These are phyloP conservation scores for Naja naja DNA, from an alignment of 2,113 vertebrate genomes.

Conservation along the genomic window DNA sequence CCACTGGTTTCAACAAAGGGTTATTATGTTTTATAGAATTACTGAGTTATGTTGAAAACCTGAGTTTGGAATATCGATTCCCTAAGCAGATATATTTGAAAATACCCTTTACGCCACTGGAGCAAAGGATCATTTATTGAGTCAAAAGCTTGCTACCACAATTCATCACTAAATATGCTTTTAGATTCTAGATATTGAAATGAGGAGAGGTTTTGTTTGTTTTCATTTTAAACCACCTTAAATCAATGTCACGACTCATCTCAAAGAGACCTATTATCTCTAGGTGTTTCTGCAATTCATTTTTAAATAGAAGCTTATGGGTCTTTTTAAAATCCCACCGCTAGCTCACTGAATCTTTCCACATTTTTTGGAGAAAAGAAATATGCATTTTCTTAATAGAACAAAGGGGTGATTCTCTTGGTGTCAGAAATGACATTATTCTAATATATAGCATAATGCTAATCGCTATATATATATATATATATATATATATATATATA, in stretches of 20 bases:
- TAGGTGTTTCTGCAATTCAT: constrained; percentile 26
- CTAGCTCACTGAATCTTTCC: background rate
- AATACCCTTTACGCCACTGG: constrained; percentile 20
- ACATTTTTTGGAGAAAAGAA: background rate
- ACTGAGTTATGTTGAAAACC: constrained; percentile 32
- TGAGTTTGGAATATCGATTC: constrained; percentile 8
- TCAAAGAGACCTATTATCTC: constrained; percentile 21
- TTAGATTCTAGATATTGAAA: constrained; percentile 35
- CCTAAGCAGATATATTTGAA: constrained; percentile 7
- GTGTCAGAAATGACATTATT: background rate
- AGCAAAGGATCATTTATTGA: constrained; percentile 31
- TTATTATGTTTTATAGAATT: constrained; percentile 22
- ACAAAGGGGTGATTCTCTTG: background rate
- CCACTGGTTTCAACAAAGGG: background rate
- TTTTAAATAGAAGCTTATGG: constrained; percentile 18
- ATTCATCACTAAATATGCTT: constrained; percentile 28
- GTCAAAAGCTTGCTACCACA: constrained; percentile 8
- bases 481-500: too few relatives aligned
- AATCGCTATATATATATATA: too few relatives aligned
- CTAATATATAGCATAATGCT: background rate
- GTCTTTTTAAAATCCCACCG: background rate
- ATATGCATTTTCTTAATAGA: background rate
- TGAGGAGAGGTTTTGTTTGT: background rate
- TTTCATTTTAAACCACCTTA: constrained; percentile 2
- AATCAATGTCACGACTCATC: constrained; percentile 21